Percentiles rank a stretch among this genome's conserved stretches.
These are phyloP conservation scores for Gortyna flavago DNA, from an alignment of 2,888 invertebrate genomes.

Conservation along the genomic window DNA sequence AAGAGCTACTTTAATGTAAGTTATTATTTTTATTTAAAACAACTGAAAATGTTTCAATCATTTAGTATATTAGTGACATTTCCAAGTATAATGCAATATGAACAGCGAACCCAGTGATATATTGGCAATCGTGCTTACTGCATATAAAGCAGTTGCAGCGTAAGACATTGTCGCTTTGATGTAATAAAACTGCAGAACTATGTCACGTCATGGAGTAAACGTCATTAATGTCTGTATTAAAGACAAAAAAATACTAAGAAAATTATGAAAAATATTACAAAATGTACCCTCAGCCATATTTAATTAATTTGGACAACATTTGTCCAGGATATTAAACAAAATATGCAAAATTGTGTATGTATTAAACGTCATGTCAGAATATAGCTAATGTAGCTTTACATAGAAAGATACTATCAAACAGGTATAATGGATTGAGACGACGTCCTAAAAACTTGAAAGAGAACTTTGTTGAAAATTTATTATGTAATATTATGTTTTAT, in stretches of 20 bases:
- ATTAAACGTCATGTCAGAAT: not conserved
- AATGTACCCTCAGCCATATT: not conserved
- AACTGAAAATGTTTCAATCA: not conserved
- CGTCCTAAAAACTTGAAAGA: not conserved
- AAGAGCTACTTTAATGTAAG: not conserved
- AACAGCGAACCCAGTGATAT: not conserved
- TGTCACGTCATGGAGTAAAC: slow-evolving; percentile 12
- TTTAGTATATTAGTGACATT: not conserved
- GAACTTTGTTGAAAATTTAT: not conserved
- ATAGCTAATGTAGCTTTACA: too few relatives aligned
- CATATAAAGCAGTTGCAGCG: slow-evolving; percentile 41
- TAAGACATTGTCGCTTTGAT: slow-evolving; percentile 12
- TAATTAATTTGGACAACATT: not conserved
- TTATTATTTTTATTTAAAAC: not conserved
- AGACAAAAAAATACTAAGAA: not conserved
- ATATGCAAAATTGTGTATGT: not conserved
- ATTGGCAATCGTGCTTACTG: slow-evolving; percentile 32
- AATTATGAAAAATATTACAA: not conserved
- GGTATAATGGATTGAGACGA: not conserved
- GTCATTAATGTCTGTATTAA: slow-evolving; percentile 17
- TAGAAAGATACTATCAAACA: too few relatives aligned
- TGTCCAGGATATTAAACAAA: not conserved
- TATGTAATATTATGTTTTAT: not conserved
- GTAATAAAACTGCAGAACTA: slow-evolving; percentile 11
- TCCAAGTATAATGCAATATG: slow-evolving; percentile 15